Percentiles rank a stretch among this genome's conserved stretches.
phyloP scores from a whole-genome alignment of 2,888 invertebrate species.

The Hirudinaria manillensis region DNA sequence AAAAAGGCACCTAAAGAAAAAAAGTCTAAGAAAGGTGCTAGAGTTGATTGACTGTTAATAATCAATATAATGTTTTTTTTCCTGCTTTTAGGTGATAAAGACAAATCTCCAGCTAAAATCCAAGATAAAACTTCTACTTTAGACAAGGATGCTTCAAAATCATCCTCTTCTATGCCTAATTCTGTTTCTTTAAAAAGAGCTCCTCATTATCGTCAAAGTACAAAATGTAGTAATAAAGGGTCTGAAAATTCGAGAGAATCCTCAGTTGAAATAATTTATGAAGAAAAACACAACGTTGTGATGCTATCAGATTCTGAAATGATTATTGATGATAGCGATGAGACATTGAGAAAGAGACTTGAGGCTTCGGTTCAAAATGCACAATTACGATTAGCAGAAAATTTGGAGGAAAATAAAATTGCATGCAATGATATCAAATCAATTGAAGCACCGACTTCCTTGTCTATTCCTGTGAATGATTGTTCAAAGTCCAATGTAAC shows the following conservation, averaged over 20 bases:
- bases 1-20: not conserved
- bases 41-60: not conserved
- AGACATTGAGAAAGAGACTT: slow-evolving; percentile 8
- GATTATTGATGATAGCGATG: slow-evolving; percentile 22
- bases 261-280: slow-evolving; percentile 6
- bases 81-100: too few relatives aligned
- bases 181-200: not conserved
- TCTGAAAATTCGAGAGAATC: not conserved
- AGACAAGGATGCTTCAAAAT: too few relatives aligned
- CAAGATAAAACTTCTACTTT: too few relatives aligned
- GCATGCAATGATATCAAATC: not conserved
- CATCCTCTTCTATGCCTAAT: too few relatives aligned
- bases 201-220: not conserved
- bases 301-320: slow-evolving; percentile 8
- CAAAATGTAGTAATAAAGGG: not conserved
- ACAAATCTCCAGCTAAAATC: too few relatives aligned
- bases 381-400: not conserved
- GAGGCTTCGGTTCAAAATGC: not conserved
- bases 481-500: not conserved
- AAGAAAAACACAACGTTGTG: slow-evolving; percentile 18
- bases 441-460: not conserved
- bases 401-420: not conserved
- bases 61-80: too few relatives aligned
- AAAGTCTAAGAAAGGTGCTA: not conserved
- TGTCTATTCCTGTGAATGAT: not conserved